Base-by-base conservation (phyloP, 2,888 invertebrate genomes). In the Hemistola chrysoprasaria region DNA sequence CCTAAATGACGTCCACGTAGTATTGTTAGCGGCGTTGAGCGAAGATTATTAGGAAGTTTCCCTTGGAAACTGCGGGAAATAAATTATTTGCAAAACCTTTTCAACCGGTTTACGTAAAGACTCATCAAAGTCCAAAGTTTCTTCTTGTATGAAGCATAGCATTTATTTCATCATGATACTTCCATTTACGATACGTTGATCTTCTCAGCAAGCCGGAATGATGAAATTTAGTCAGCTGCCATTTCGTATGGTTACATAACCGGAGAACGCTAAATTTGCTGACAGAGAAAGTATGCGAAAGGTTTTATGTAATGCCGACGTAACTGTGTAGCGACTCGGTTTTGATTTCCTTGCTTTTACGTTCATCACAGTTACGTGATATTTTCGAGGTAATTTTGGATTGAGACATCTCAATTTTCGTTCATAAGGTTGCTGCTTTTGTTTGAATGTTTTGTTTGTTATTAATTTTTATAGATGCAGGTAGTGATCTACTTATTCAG, bases 251-350 rank as follows among this genome's bases (percentile, higher is more conserved):
- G 66, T 84, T 76, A 76, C 82, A 71, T 72, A 87, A 86, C 66
- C 37, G 54, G 65, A 69, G 77, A 77, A 82, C 80, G 85, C 87
- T 83, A 85, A 88, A 87, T 87, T 87, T 87, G 86, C 82, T 81
- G 85, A 78, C 86, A 84, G 88, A 86, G 88, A 88, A 88, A 88
- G 88, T 85, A 79, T 78, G 77, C 87, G 88, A 88, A 88, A 88
- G 88, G 84, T 69, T 77, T 87, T 87, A 87, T 80, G 81, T 84
- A 88, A 88, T 50, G 58, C 51, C 69, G 60, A 87, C 87, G 88
- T 88, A 86, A 86, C 83, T 63, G 50, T 75, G 76, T 71, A 78
- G 73, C 77, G 76, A 72, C 77, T 82, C 71, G 69, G 82, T 85
- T 86, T 87, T 86, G 86, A 86, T 88, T 86, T 87, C 86, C 85